Conservation (phyloP, 2,888 invertebrate species). For the Lissonota sp. region DNA sequence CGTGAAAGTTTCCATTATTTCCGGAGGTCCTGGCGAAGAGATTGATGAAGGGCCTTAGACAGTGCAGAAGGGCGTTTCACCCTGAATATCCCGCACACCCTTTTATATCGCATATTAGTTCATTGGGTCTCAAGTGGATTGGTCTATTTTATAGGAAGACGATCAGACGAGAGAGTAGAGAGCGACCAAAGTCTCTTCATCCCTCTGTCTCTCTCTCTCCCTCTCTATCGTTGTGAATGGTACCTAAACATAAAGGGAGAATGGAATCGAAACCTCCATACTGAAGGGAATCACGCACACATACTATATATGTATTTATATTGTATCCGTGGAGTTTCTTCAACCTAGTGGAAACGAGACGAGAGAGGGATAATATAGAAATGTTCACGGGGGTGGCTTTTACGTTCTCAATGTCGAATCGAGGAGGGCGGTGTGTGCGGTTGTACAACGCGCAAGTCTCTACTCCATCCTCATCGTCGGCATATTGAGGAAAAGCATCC, state of each 20-base stretch:
- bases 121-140: slow-evolving; percentile 77
- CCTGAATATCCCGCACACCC: slow-evolving; percentile 26
- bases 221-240: slow-evolving; percentile 28
- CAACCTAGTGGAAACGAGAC: slow-evolving; percentile 34
- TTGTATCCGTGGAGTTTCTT: slow-evolving; percentile 19
- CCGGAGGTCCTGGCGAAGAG: slow-evolving; percentile 19
- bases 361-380: slow-evolving; percentile 44
- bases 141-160: slow-evolving; percentile 76
- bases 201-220: slow-evolving; percentile 11
- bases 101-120: slow-evolving; percentile 64
- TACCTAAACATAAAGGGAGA: slow-evolving; percentile 27
- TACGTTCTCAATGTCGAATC: slow-evolving; percentile 59
- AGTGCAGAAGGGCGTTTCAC: slow-evolving; percentile 30
- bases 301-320: slow-evolving; percentile 14
- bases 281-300: slow-evolving; percentile 20
- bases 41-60: slow-evolving; percentile 12
- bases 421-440: slow-evolving; percentile 56
- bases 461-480: slow-evolving; percentile 67
- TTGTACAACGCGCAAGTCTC: slow-evolving; percentile 57
- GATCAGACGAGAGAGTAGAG: slow-evolving; percentile 72
- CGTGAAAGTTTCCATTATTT: slow-evolving; percentile 7
- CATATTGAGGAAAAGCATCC: slow-evolving; percentile 82
- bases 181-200: slow-evolving; percentile 57
- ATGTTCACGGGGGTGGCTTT: slow-evolving; percentile 56
- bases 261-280: slow-evolving; percentile 66